These are phyloP conservation scores for Columba janthina DNA, from an alignment of 2,113 vertebrate genomes.

Conservation along the genomic window DNA sequence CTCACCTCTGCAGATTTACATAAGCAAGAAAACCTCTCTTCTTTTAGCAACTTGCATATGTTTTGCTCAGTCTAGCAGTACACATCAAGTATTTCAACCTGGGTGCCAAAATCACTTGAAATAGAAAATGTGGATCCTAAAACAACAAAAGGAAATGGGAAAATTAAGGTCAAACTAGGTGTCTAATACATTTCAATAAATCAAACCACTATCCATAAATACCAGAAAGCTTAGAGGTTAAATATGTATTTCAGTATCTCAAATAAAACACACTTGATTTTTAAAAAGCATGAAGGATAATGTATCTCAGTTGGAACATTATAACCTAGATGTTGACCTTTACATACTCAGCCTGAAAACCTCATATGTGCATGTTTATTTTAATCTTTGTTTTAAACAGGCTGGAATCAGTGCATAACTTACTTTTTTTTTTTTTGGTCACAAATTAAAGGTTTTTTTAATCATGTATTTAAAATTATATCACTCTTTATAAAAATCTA, in stretches of 20 bases:
- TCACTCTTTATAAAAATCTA: background rate
- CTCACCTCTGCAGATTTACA: conserved; percentile 16
- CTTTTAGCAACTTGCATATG: background rate
- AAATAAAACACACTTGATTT: background rate
- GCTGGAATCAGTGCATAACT: background rate
- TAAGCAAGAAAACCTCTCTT: background rate
- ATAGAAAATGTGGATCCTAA: background rate
- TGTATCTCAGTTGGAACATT: fast-evolving
- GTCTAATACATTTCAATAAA: background rate
- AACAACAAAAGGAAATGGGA: background rate
- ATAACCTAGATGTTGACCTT: background rate
- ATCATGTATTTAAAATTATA: background rate
- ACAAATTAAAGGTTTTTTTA: background rate
- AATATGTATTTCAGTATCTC: background rate
- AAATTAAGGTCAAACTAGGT: background rate
- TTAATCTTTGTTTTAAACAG: background rate
- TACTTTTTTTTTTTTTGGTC: background rate
- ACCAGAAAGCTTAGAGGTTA: background rate
- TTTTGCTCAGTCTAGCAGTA: background rate
- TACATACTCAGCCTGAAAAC: background rate
- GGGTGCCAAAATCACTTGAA: background rate
- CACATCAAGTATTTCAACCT: background rate
- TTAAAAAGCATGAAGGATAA: background rate
- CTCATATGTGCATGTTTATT: background rate
- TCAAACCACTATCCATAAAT: background rate